Conservation (phyloP, 1,140 invertebrate species). For the Drosophila fuyamai region DNA sequence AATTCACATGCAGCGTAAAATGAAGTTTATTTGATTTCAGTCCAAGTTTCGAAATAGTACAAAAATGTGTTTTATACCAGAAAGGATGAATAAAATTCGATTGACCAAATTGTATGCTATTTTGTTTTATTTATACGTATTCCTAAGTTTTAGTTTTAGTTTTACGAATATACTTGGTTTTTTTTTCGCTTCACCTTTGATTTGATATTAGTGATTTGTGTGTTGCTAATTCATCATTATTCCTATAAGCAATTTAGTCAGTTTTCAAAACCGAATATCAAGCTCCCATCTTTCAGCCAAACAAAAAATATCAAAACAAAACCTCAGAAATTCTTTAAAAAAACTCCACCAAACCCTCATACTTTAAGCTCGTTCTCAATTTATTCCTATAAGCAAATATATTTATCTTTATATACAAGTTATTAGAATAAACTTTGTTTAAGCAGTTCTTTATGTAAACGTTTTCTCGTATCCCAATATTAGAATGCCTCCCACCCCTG, state of each 20-base stretch:
- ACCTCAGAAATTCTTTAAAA: slow-evolving; percentile 9
- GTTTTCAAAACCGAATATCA: slow-evolving; percentile 25
- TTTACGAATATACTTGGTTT: slow-evolving; percentile 25
- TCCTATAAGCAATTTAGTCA: slow-evolving; percentile 45
- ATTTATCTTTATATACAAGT: slow-evolving; percentile 43
- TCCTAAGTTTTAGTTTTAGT: slow-evolving; percentile 41
- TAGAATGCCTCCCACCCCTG: slow-evolving; percentile 19
- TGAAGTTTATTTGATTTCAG: slow-evolving; percentile 82
- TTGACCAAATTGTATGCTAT: slow-evolving; percentile 58
- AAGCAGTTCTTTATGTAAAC: slow-evolving; percentile 66
- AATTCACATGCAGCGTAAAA: slow-evolving; percentile 62
- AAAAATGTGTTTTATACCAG: slow-evolving; percentile 36
- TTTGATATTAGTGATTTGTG: slow-evolving; percentile 46
- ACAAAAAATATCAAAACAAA: slow-evolving; percentile 5
- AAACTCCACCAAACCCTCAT: slow-evolving; percentile 43
- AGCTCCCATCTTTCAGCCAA: slow-evolving; percentile 35
- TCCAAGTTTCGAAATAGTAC: slow-evolving; percentile 70
- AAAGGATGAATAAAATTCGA: slow-evolving; percentile 55
- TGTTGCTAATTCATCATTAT: slow-evolving; percentile 43
- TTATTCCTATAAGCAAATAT: slow-evolving; percentile 66
- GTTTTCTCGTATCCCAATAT: slow-evolving; percentile 50
- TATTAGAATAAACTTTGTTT: slow-evolving; percentile 60
- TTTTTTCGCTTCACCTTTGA: slow-evolving; percentile 31
- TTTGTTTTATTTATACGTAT: slow-evolving; percentile 55
- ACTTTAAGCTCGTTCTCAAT: slow-evolving; percentile 67